Base-by-base conservation (phyloP, 2,797 vertebrate genomes). In the Malurus leucopterus region DNA sequence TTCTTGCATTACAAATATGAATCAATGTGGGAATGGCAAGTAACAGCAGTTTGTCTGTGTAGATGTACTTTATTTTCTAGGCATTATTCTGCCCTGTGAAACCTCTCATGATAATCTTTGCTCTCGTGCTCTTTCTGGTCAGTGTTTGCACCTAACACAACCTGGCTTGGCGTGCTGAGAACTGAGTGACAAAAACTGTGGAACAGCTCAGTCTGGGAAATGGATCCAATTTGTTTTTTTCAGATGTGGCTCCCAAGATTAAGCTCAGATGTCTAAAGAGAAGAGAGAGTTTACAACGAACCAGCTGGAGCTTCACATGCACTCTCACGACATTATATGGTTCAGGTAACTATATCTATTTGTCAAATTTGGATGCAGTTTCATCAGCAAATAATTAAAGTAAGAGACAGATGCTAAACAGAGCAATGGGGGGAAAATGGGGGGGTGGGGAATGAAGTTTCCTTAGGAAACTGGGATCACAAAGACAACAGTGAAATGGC, bases 381-480 rank as follows among this genome's bases (percentile, higher is more conserved):
- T 79, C 41, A 50, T 61, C 64, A 84, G 72, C 6, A 84, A 79
- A 73, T 67, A 54, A 79, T 72, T 75, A 70, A 68, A 85, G n/a
- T 36, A 44, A 64, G 46, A 86, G 57, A 55, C 6, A 78, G 38
- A 76, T 47, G 64, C 1, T 5, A 78, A 55, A 78, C 0, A 43
- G 36, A 72, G 18, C 18, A 76, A 61, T 36, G 36, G 36, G 36
- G 36, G 36, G 36, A 10, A 36, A 40, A 40, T 6, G 29, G 38
- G 1, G 4, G 38, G 7, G 9, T 5, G 17, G 0, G 1, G 21
- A n/a, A 38, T 1, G 5, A 14, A 5, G 15, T 65, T 88, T 75
- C 22, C 67, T 78, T 70, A 76, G 47, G 64, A 88, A 88, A 63
- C 4, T 24, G 74, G 38, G n/a, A 61, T 74, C 54, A 85, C 36